These are phyloP conservation scores for Netelia inedita DNA, from an alignment of 2,888 invertebrate genomes.

Conservation along the genomic window DNA sequence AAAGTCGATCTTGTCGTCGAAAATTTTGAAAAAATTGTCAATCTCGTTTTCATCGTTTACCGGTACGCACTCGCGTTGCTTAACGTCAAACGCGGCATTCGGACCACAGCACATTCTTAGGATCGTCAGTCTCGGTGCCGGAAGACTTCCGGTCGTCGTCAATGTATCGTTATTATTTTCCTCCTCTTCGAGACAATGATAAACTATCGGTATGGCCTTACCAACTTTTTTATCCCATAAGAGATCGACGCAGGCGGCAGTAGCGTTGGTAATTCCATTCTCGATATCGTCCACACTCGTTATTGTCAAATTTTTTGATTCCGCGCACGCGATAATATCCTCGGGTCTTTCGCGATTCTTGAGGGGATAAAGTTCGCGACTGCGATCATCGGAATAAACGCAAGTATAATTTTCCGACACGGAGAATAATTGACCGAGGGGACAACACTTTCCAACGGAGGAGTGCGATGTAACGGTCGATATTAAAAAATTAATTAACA, in stretches of 20 bases:
- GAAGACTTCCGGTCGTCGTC: conserved; percentile 28
- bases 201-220: conserved; percentile 63
- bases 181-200: conserved; percentile 68
- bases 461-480: neutral
- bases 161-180: neutral
- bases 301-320: conserved; percentile 16
- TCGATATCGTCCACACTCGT: conserved; percentile 48
- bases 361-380: conserved; percentile 28
- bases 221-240: conserved; percentile 53
- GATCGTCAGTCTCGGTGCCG: conserved; percentile 55
- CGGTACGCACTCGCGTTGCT: conserved; percentile 65
- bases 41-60: neutral
- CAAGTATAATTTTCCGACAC: conserved; percentile 58
- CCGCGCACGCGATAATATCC: conserved; percentile 39
- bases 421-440: conserved; percentile 70
- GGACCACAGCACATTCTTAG: conserved; percentile 74
- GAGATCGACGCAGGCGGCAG: conserved; percentile 73
- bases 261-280: conserved; percentile 38
- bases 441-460: conserved; percentile 70
- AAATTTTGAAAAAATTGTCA: conserved; percentile 4
- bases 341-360: neutral
- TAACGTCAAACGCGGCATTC: conserved; percentile 63
- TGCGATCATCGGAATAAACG: conserved; percentile 24
- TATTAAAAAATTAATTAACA: conserved; percentile 9
- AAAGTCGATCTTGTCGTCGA: conserved; percentile 47